Conservation (phyloP, 2,797 vertebrate genomes). For the Limnodromus scolopaceus region DNA sequence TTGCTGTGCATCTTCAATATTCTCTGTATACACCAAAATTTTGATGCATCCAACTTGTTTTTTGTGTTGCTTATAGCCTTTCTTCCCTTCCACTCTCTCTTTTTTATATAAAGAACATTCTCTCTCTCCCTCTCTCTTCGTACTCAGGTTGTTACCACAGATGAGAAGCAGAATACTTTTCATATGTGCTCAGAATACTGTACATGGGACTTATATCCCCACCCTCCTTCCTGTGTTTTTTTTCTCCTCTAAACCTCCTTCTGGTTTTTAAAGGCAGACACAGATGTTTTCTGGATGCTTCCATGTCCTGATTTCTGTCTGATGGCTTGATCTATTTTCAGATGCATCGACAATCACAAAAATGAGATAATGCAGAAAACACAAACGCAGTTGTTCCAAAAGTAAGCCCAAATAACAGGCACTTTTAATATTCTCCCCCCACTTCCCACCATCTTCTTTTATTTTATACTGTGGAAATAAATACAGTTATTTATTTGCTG, state of each 20-base stretch:
- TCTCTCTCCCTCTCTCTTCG: not conserved
- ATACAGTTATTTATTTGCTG: not conserved
- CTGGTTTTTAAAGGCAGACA: not conserved
- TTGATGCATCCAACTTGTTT: not conserved
- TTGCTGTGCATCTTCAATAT: not conserved
- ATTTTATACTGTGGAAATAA: not conserved
- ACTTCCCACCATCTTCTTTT: not conserved
- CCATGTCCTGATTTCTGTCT: not conserved
- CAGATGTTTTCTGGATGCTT: not conserved
- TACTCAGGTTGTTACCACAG: not conserved
- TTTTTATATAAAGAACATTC: not conserved
- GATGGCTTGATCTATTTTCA: not conserved
- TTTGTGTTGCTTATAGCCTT: not conserved
- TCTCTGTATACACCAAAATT: not conserved
- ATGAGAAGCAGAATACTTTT: not conserved
- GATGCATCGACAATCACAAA: not conserved
- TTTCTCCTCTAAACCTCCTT: fast-evolving
- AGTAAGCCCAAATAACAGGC: not conserved
- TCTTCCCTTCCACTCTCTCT: not conserved
- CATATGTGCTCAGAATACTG: not conserved
- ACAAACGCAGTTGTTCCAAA: not conserved
- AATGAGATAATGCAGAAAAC: not conserved
- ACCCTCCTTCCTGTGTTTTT: not conserved
- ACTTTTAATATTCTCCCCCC: not conserved
- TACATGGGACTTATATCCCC: not conserved